Base-by-base conservation (phyloP, 2,888 invertebrate species). In the Mythimna loreyi region DNA sequence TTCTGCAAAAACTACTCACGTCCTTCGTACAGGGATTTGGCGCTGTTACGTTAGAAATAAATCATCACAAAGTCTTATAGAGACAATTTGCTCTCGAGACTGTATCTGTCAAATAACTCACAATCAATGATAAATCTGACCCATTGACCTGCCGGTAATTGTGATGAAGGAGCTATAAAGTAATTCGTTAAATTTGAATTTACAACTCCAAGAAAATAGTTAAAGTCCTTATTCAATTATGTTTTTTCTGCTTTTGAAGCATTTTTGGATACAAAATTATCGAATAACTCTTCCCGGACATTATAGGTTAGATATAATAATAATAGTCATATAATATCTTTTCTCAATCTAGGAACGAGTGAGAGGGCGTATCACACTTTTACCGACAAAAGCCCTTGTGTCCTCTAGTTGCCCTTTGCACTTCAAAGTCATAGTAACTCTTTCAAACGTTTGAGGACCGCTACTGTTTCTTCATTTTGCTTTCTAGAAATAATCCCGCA, bases 41-140 rank as follows among this genome's bases (percentile, higher is more conserved):
- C 4, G 19, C 55, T 13, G 30, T 25, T 30, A 53, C 21, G 13
- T 40, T 47, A n/a, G 30, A 50, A 13, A 67, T 64, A 68, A 75
- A 64, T 62, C 30, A 76, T 43, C 33, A 23, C 64, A 47, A 61
- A 60, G 13, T 56, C 63, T 19, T 57, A 25, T 55, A 21, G 47
- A 16, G 66, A 67, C 50, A 45, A 58, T 76, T 68, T 67, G 19
- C 55, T 65, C 21, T 61, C 28, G 36, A 53, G 40, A 67, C 33
- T 63, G 45, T 59, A 68, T 61, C 63, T 73, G 65, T 67, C 62
- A 72, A 73, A 78, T 67, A 81, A 78, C 19, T 80, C 43, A 52
- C 50, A 62, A 65, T 68, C 68, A 58, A 67, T 36, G 43, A 25
- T 16, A 23, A 57, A 77, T 53, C 53, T 58, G 62, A 63, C 55